Percentiles rank a stretch among this genome's conserved stretches.
Evolutionary conservation across 2,888 invertebrate genomes (phyloP).

Genomic region (Halocaridina rubra): DNA sequence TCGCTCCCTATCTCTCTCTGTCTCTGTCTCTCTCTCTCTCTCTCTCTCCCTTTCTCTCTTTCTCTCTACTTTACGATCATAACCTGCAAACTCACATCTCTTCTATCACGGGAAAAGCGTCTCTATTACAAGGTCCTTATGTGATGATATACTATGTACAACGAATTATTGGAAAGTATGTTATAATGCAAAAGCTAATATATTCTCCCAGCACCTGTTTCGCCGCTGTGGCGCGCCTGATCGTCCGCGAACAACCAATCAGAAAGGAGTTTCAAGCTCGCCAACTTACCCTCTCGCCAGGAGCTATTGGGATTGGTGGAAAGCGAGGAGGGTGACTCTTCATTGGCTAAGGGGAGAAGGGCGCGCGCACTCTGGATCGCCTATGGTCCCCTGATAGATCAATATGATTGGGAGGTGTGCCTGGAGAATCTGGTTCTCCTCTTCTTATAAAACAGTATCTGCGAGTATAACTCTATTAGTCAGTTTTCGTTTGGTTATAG

Average conservation of each 20-base stretch:
- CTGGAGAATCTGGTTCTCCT: constrained; percentile 61
- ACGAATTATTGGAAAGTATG: constrained; percentile 38
- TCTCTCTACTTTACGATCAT: background rate
- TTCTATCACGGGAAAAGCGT: background rate
- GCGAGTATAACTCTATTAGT: constrained; percentile 64
- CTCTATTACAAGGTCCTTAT: background rate
- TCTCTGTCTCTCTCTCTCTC: background rate
- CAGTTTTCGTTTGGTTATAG: constrained; percentile 64
- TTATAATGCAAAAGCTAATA: constrained; percentile 53
- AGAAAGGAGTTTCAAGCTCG: constrained; percentile 1
- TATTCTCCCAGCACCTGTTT: constrained; percentile 54
- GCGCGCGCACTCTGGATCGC: constrained; percentile 44
- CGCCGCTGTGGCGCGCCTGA: constrained; percentile 20
- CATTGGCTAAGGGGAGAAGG: constrained; percentile 30
- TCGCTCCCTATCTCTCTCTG: background rate
- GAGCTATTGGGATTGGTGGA: background rate
- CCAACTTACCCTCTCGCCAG: background rate
- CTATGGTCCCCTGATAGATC: constrained; percentile 57
- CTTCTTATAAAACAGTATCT: constrained; percentile 64
- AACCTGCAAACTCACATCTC: constrained; percentile 15
- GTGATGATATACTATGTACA: constrained; percentile 23
- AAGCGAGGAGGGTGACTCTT: background rate
- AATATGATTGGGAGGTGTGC: constrained; percentile 63
- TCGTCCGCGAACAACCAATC: constrained; percentile 17
- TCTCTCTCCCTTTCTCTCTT: background rate